Conservation (phyloP, 2,797 vertebrate genomes). For the Takifugu ocellatus region DNA sequence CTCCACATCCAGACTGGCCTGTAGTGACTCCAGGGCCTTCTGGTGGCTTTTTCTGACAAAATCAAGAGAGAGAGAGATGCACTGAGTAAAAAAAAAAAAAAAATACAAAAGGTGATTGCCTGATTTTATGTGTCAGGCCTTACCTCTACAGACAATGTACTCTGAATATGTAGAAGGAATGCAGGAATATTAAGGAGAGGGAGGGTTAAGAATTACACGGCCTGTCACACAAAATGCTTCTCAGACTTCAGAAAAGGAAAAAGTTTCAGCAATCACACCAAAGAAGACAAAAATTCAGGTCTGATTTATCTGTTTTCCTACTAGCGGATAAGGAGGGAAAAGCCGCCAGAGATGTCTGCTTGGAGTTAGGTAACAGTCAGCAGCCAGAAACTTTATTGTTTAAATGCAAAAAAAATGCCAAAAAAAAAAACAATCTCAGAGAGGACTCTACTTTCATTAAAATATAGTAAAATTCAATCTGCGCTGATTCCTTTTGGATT, state of each 20-base stretch:
- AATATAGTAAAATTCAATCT: too few relatives aligned
- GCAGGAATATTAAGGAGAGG: slow-evolving; percentile 25
- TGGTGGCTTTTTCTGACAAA: slow-evolving; percentile 77
- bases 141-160: slow-evolving; percentile 29
- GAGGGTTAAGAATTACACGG: slow-evolving; percentile 9
- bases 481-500: too few relatives aligned
- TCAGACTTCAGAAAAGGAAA: background rate
- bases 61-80: background rate
- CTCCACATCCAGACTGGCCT: slow-evolving; percentile 80
- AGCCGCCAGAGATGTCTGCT: too few relatives aligned
- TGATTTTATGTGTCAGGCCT: slow-evolving; percentile 11
- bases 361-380: too few relatives aligned
- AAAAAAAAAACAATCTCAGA: too few relatives aligned
- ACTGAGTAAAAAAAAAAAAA: background rate
- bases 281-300: too few relatives aligned
- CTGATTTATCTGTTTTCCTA: too few relatives aligned
- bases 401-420: too few relatives aligned
- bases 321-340: too few relatives aligned
- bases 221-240: background rate
- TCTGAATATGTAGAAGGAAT: slow-evolving; percentile 19
- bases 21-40: slow-evolving; percentile 77
- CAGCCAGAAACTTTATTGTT: too few relatives aligned
- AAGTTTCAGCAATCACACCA: too few relatives aligned
- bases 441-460: too few relatives aligned
- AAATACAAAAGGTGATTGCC: background rate